Percentiles rank a stretch among this genome's conserved stretches.
Conservation (phyloP, 2,888 invertebrate genomes). For the Torymus auratus region DNA sequence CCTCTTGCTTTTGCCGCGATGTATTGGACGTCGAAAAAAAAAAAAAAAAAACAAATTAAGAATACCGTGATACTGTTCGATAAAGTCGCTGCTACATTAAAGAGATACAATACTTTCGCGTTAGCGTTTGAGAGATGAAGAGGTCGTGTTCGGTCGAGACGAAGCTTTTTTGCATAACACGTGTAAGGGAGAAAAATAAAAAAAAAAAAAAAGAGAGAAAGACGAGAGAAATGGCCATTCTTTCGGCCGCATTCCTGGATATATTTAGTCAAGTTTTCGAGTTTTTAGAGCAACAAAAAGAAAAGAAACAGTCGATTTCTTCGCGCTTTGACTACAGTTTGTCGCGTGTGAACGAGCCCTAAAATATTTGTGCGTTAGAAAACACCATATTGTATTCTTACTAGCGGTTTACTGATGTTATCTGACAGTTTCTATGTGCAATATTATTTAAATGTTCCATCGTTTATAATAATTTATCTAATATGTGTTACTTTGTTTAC, state of each 20-base stretch:
- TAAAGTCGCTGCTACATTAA: conserved; percentile 46
- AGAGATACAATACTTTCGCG: conserved; percentile 29
- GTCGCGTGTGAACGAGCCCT: conserved; percentile 48
- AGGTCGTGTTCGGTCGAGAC: background rate
- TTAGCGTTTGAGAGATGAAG: conserved; percentile 22
- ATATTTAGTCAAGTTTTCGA: conserved; percentile 54
- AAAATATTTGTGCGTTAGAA: conserved; percentile 54
- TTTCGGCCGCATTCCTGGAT: conserved; percentile 56
- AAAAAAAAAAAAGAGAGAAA: conserved; percentile 49
- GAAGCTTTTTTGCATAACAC: conserved; percentile 13
- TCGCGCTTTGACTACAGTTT: conserved; percentile 56
- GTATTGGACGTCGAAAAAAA: conserved; percentile 18
- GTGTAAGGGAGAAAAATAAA: conserved; percentile 3
- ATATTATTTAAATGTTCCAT: conserved; percentile 2
- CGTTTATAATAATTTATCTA: conserved; percentile 10
- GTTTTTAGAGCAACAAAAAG: conserved; percentile 49
- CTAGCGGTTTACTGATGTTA: conserved; percentile 65
- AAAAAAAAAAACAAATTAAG: background rate
- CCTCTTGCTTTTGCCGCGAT: background rate
- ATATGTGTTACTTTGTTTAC: conserved; percentile 13
- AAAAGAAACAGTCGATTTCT: conserved; percentile 51
- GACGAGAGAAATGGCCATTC: conserved; percentile 50
- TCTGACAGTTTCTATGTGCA: conserved; percentile 58
- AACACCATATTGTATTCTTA: conserved; percentile 52
- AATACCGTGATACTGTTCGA: conserved; percentile 54